phyloP scores from a whole-genome alignment of 2,888 invertebrate genomes.

The Drosophila neonasuta region DNA sequence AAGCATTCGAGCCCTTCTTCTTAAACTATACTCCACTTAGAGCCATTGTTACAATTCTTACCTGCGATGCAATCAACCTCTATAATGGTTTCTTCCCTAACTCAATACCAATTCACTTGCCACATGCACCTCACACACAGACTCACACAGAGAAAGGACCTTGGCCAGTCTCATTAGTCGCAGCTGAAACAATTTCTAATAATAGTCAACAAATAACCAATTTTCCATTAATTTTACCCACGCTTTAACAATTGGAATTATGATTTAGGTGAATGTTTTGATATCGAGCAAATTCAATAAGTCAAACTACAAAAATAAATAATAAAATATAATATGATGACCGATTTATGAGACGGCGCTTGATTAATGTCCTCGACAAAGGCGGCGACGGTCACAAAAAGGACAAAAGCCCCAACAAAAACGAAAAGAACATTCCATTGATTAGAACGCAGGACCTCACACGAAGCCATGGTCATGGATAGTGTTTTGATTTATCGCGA shows the following conservation, averaged over 20 bases:
- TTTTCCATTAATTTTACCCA: conserved; percentile 39
- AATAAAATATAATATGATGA: conserved; percentile 44
- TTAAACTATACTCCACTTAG: neutral
- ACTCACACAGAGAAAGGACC: conserved; percentile 14
- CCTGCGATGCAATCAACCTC: conserved; percentile 1
- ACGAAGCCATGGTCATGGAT: conserved; percentile 35
- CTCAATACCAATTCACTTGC: conserved; percentile 29
- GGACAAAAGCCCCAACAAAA: conserved; percentile 4
- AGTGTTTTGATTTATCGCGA: conserved; percentile 62
- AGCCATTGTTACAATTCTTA: conserved; percentile 1
- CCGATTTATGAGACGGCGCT: conserved; percentile 43
- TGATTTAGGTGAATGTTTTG: conserved; percentile 68
- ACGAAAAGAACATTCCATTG: conserved; percentile 10
- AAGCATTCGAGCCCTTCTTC: neutral
- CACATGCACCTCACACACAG: conserved; percentile 21
- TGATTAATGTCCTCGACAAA: conserved; percentile 52
- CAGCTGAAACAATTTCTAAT: conserved; percentile 17
- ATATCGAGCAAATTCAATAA: conserved; percentile 44
- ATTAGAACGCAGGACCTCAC: conserved; percentile 55
- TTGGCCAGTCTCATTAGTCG: conserved; percentile 39
- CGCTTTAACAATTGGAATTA: conserved; percentile 59
- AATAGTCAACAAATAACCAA: conserved; percentile 28
- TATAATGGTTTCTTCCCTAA: neutral
- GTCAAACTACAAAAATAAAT: conserved; percentile 29
- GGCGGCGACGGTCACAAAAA: conserved; percentile 29